phyloP scores from a whole-genome alignment of 2,113 vertebrate genomes.

The Circaetus gallicus region DNA sequence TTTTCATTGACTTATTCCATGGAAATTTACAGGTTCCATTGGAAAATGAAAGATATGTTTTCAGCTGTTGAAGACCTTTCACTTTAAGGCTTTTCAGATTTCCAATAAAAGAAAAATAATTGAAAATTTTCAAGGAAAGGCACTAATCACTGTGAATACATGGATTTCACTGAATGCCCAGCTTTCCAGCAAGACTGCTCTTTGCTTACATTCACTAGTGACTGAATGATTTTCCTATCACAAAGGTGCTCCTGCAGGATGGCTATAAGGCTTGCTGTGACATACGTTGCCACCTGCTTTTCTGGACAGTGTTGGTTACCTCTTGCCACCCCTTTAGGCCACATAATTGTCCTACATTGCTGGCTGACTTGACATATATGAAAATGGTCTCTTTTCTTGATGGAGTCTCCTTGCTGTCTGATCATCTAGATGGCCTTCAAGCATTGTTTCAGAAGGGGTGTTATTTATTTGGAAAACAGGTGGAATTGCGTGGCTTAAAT shows the following conservation, averaged over 20 bases:
- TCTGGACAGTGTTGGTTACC: not conserved
- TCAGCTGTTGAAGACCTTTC: not conserved
- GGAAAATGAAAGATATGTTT: not conserved
- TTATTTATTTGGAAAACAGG: not conserved
- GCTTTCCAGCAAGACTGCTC: not conserved
- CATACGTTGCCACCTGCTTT: not conserved
- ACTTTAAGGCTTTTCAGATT: not conserved
- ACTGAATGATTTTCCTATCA: not conserved
- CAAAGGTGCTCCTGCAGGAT: not conserved
- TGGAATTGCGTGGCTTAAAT: not conserved
- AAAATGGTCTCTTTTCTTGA: not conserved
- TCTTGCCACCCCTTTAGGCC: not conserved
- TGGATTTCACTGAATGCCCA: not conserved
- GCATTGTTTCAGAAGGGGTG: not conserved
- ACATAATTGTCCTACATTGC: not conserved
- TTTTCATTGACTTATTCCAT: not conserved
- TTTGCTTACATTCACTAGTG: not conserved
- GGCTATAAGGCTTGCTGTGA: not conserved
- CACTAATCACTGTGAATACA: not conserved
- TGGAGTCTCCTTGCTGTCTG: not conserved
- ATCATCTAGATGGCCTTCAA: not conserved
- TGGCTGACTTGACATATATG: not conserved
- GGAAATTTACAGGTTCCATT: slow-evolving; percentile 53
- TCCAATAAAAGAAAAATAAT: not conserved
- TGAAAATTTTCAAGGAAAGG: not conserved